phyloP scores from a whole-genome alignment of 2,113 vertebrate species.

The Murina feae region DNA sequence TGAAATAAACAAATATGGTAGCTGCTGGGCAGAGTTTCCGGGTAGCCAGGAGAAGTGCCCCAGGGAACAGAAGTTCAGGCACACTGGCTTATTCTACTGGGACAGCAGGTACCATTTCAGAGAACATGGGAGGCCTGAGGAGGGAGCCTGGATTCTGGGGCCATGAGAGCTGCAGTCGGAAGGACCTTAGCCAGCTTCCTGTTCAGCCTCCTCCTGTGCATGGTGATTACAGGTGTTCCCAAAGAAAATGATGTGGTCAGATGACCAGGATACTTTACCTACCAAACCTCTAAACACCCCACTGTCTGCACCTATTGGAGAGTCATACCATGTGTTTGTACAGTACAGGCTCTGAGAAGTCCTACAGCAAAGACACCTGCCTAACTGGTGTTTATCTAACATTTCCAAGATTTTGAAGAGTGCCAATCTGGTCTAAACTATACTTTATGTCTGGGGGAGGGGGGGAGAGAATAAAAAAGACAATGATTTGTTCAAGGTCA shows the following conservation, averaged over 20 bases:
- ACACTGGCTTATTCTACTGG: not conserved
- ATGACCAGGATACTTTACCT: not conserved
- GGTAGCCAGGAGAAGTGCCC: too few relatives aligned
- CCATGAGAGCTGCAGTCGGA: not conserved
- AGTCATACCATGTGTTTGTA: fast-evolving
- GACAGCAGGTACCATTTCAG: too few relatives aligned
- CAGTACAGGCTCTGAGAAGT: not conserved
- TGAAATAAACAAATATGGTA: not conserved
- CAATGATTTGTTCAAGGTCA: not conserved
- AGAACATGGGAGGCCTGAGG: not conserved
- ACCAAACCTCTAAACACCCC: too few relatives aligned
- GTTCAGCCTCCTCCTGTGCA: not conserved
- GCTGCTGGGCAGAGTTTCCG: not conserved
- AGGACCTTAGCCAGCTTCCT: not conserved
- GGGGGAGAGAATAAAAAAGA: not conserved
- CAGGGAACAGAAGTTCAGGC: not conserved
- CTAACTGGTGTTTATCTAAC: not conserved
- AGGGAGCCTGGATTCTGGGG: not conserved
- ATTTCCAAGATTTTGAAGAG: not conserved
- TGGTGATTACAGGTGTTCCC: not conserved
- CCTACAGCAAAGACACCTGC: not conserved
- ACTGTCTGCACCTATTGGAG: not conserved
- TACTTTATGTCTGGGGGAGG: not conserved
- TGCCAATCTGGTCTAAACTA: not conserved
- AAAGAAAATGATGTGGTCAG: not conserved